phyloP scores from a whole-genome alignment of 2,797 vertebrate species.

The Podargus strigoides region DNA sequence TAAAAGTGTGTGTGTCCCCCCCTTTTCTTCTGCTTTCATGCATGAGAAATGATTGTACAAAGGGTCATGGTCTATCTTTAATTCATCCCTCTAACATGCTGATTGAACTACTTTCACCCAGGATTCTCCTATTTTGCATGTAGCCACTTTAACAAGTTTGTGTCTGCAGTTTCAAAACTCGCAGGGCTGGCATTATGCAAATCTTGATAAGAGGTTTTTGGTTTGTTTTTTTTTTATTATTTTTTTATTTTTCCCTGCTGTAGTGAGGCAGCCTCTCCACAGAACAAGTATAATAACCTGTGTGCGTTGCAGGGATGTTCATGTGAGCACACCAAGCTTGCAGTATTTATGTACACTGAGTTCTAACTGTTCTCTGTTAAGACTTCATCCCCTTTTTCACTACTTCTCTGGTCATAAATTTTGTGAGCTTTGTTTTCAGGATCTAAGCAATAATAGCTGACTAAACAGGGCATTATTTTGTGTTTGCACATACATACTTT shows the following conservation, averaged over 20 bases:
- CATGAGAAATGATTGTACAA: constrained; percentile 8
- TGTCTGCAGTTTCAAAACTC: neutral
- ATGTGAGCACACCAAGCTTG: neutral
- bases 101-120: neutral
- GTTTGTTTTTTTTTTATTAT: neutral
- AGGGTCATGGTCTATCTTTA: neutral
- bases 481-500: neutral
- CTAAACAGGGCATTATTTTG: neutral
- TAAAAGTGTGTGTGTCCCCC: neutral
- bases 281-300: neutral
- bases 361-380: neutral
- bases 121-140: neutral
- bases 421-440: neutral
- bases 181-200: neutral
- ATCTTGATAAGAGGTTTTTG: neutral
- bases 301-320: neutral
- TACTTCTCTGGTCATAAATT: neutral
- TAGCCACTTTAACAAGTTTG: neutral
- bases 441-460: neutral
- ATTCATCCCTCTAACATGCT: neutral
- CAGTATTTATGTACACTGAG: neutral
- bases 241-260: neutral
- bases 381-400: neutral
- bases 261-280: neutral
- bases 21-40: neutral